A percentile compares a stretch with the other conserved stretches of the same genome.
Evolutionary conservation across 2,113 vertebrate genomes (phyloP).

Genomic region (Lichenostomus cassidix): DNA sequence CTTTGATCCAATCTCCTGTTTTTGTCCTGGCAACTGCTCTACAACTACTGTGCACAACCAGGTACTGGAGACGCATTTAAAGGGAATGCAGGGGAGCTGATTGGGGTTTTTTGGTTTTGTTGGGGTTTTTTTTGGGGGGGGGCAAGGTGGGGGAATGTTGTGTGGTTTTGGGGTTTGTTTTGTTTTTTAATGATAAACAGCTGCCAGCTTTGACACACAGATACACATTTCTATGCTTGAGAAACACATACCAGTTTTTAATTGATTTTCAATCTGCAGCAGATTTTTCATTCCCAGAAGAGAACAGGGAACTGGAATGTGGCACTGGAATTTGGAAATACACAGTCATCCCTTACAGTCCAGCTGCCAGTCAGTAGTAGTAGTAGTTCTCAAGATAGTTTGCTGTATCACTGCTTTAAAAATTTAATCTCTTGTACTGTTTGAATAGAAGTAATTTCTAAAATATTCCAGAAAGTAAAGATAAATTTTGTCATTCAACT

Average conservation of each 20-base stretch:
- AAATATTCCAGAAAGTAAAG: not conserved
- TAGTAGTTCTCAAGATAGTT: not conserved
- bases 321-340: not conserved
- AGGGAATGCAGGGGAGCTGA: not conserved
- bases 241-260: not conserved
- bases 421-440: not conserved
- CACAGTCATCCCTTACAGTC: not conserved
- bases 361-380: not conserved
- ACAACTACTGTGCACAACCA: not conserved
- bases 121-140: not conserved
- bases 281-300: not conserved
- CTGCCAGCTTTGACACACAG: not conserved
- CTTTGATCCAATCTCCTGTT: not conserved
- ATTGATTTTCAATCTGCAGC: not conserved
- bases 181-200: not conserved
- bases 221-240: not conserved
- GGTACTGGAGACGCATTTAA: not conserved
- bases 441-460: not conserved
- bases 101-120: not conserved
- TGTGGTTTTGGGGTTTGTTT: not conserved
- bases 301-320: not conserved
- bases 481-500: not conserved
- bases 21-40: not conserved
- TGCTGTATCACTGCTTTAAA: not conserved
- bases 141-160: accelerated